phyloP scores from a whole-genome alignment of 2,888 invertebrate species.

The Drosophila quinaria region DNA sequence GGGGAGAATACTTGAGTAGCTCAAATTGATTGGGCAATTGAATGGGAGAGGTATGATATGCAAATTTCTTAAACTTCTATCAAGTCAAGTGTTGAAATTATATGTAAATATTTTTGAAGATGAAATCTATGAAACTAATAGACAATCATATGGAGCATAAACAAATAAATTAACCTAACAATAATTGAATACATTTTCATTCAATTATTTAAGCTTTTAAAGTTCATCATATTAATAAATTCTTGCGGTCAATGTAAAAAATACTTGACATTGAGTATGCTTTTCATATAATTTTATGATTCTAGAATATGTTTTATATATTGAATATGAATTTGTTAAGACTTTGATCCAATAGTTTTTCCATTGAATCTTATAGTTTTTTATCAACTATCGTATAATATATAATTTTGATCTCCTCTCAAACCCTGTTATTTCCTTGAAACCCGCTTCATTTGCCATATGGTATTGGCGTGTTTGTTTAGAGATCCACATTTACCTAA shows the following conservation, averaged over 20 bases:
- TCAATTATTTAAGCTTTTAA: too few species aligned
- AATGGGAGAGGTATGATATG: background rate
- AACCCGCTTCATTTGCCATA: background rate
- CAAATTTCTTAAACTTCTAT: background rate
- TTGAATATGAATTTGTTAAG: too few species aligned
- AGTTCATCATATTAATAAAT: too few species aligned
- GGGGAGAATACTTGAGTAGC: constrained; percentile 12
- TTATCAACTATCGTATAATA: background rate
- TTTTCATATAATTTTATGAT: too few species aligned
- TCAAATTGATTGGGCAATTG: constrained; percentile 34
- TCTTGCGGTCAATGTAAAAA: too few species aligned
- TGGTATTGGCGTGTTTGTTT: constrained; percentile 18
- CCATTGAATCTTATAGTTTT: background rate
- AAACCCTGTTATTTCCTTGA: background rate
- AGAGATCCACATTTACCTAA: constrained; percentile 67
- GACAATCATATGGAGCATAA: background rate
- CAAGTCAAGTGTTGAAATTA: background rate
- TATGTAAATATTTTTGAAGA: background rate
- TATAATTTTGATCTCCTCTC: background rate
- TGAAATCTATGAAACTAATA: background rate
- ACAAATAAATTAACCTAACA: too few species aligned
- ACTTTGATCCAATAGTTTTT: too few species aligned
- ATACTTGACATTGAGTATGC: too few species aligned
- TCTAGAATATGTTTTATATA: too few species aligned
- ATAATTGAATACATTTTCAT: too few species aligned